Base-by-base conservation (phyloP, 2,113 vertebrate species). In the Myrmophylax atrothorax region DNA sequence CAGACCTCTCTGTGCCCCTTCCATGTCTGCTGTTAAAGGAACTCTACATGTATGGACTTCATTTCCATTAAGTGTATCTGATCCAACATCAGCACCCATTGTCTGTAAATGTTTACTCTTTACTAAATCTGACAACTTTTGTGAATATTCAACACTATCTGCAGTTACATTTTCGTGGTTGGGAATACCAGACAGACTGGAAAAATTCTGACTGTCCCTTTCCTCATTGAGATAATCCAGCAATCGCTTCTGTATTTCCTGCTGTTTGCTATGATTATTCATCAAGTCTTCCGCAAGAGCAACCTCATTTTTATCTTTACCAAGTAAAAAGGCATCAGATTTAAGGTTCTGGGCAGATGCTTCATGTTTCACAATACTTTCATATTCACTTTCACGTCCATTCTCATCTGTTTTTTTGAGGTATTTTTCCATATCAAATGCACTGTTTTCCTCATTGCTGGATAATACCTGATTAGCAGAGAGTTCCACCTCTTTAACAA, bases 361-460 rank as follows among this genome's bases (percentile, higher is more conserved):
- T 38, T 83, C 86, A 26, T 69, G 37, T 89, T 89, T 97, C 53
- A 83, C 52, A 74, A 87, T 29, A 35, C 87, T 98, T 96, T 94
- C 98, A 0, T 52, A 55, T 13, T 95, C 89, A 81, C 60, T 96
- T 78, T 98, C 98, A 62, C 49, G 96, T 67, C 88, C 92, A n/a
- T 93, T 96, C 12, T 98, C 47, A 8, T 99, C 98, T 7, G 97
- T 97, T 96, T 96, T 98, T 94, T 97, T 98, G 58, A 99, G 97
- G 81, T 99, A 99, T 96, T 99, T 99, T 92, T 99, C 99, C 86
- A 99, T 98, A 97, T 99, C 98, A 88, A 99, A 98, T 35, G 59
- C 87, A 52, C 29, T 93, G 19, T 95, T 98, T 90, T 99, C 98
- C 56, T 97, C 74, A 26, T 91, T 73, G 52, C 92, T 97, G 38